Conservation (phyloP, 2,888 invertebrate genomes). For the Creontiades dilutus region DNA sequence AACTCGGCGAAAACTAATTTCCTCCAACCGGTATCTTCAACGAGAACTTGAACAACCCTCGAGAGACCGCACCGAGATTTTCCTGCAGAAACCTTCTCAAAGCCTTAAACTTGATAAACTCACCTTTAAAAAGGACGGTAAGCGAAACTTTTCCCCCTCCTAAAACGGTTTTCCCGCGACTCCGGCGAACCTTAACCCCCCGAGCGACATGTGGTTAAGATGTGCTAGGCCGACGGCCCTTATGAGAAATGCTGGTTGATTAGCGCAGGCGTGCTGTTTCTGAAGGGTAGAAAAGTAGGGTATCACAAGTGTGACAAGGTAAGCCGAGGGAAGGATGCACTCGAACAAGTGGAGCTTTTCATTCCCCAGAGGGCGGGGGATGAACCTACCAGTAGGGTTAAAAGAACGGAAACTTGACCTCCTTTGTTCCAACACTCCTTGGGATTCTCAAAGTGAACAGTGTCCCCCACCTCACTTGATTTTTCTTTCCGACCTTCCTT, state of each 20-base stretch:
- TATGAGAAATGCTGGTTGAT: conserved; percentile 34
- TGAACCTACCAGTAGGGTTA: background rate
- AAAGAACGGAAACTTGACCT: conserved; percentile 67
- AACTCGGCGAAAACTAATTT: background rate
- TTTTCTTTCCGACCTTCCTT: background rate
- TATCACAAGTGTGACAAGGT: conserved; percentile 3
- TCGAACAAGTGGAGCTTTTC: conserved; percentile 60
- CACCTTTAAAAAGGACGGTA: background rate
- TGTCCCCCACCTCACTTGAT: background rate
- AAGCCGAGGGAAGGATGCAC: conserved; percentile 43
- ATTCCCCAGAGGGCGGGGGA: background rate
- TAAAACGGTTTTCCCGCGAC: conserved; percentile 20
- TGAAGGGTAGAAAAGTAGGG: conserved; percentile 5
- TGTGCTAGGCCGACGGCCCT: background rate
- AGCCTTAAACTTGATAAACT: conserved; percentile 9
- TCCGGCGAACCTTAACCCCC: conserved; percentile 8
- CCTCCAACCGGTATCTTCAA: background rate
- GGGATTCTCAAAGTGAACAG: conserved; percentile 34
- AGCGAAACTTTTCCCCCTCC: background rate
- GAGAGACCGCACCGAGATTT: background rate
- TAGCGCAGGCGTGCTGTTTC: conserved; percentile 55
- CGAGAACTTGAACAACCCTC: background rate
- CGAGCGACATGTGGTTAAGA: background rate
- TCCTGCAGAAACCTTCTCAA: background rate
- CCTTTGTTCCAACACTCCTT: conserved; percentile 55